Percentiles rank a stretch among this genome's conserved stretches.
Conservation (phyloP, 1,140 invertebrate species). For the Oscheius sp. region DNA sequence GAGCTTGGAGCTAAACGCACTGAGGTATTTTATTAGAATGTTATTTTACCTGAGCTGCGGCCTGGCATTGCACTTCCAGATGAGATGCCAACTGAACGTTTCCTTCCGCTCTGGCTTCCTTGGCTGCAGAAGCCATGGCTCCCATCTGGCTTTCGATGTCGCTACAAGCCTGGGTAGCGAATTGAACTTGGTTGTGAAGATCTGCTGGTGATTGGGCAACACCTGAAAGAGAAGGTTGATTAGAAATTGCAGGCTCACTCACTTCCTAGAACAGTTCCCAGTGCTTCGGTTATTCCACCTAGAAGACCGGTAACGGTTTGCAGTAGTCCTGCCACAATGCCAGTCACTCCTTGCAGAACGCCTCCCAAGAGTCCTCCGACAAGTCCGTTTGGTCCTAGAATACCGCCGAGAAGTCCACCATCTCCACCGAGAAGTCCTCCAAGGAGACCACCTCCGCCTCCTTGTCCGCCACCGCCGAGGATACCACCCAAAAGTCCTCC, state of each 20-base stretch:
- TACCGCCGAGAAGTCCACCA: not conserved
- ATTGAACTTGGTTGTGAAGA: not conserved
- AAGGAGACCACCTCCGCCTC: not conserved
- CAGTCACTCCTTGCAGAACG: not conserved
- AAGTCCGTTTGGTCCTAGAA: not conserved
- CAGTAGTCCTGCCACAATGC: not conserved
- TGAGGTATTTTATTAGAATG: too few species aligned
- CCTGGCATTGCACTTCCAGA: not conserved
- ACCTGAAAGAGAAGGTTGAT: too few species aligned
- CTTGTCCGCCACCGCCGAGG: not conserved
- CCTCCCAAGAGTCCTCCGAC: not conserved
- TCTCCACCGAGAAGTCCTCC: not conserved
- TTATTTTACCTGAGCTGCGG: too few species aligned
- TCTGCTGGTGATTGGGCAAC: not conserved
- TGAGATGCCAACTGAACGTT: not conserved
- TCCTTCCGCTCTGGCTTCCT: not conserved
- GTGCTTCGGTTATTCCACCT: not conserved
- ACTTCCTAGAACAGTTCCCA: not conserved
- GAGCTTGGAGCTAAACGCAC: not conserved
- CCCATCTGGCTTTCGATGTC: not conserved
- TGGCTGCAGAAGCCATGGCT: not conserved
- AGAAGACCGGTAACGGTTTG: not conserved
- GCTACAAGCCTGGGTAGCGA: not conserved
- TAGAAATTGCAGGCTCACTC: too few species aligned
- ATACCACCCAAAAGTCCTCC: not conserved